phyloP scores from a whole-genome alignment of 2,888 invertebrate species.

The Acronicta alni region DNA sequence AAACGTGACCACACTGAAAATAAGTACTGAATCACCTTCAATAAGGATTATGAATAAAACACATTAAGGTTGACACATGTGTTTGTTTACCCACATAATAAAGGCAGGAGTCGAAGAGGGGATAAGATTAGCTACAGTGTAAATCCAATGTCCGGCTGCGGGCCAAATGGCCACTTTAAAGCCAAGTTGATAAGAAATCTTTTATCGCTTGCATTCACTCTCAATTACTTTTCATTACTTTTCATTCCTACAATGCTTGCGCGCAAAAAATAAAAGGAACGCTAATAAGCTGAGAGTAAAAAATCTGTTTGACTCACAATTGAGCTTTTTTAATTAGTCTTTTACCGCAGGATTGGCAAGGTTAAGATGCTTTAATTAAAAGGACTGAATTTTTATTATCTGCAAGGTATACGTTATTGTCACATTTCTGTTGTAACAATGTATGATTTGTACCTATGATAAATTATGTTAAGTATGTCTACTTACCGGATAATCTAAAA shows the following conservation, averaged over 20 bases:
- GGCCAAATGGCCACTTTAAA: constrained; percentile 57
- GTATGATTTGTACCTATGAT: no score
- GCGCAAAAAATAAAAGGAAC: constrained; percentile 32
- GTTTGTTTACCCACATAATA: constrained; percentile 34
- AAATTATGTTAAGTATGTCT: no score
- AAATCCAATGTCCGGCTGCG: constrained; percentile 23
- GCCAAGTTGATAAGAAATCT: constrained; percentile 56
- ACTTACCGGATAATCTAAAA: no score
- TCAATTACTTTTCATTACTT: constrained; percentile 56
- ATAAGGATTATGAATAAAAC: constrained; percentile 34
- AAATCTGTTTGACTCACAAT: constrained; percentile 41
- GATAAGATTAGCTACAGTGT: constrained; percentile 42
- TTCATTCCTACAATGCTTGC: constrained; percentile 38
- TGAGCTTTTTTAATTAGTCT: constrained; percentile 49
- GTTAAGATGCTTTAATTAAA: constrained; percentile 21
- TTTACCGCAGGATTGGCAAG: constrained; percentile 27
- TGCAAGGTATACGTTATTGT: background rate
- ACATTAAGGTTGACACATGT: constrained; percentile 17
- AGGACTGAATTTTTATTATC: background rate
- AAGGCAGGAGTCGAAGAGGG: constrained; percentile 23
- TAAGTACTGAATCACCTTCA: constrained; percentile 17
- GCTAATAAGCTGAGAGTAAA: constrained; percentile 36
- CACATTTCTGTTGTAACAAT: no score
- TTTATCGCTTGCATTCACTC: constrained; percentile 41
- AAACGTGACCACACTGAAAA: constrained; percentile 35